A percentile compares a stretch with the other conserved stretches of the same genome.
These are phyloP conservation scores for Sylvicola fuscatus DNA, from an alignment of 2,888 invertebrate species.

Conservation along the genomic window DNA sequence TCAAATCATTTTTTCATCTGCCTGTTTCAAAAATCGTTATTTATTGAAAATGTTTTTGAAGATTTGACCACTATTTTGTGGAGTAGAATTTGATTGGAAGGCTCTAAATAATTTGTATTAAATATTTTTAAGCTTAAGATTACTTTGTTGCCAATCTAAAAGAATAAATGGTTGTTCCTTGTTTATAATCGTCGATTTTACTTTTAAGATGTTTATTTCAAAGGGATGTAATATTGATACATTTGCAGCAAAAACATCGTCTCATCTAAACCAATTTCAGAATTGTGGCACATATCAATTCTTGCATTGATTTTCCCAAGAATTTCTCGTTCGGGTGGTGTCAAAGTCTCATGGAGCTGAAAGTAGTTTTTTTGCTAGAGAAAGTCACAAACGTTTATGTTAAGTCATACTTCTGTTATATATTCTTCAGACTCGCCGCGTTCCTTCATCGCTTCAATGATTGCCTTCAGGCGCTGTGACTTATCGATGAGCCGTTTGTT, in stretches of 20 bases:
- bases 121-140: too few relatives aligned
- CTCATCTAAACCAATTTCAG: conserved; percentile 62
- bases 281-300: conserved; percentile 53
- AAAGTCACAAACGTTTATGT: conserved; percentile 6
- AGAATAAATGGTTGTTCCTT: too few relatives aligned
- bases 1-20: too few relatives aligned
- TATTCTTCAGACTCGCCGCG: conserved; percentile 60
- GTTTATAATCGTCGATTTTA: too few relatives aligned
- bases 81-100: too few relatives aligned
- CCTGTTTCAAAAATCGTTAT: too few relatives aligned
- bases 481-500: conserved; percentile 72
- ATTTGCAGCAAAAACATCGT: conserved; percentile 65
- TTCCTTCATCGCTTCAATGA: conserved; percentile 56
- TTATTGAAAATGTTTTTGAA: too few relatives aligned
- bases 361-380: too few relatives aligned
- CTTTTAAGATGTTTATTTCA: conserved; percentile 5
- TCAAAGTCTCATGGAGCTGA: conserved; percentile 69
- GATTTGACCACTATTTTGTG: too few relatives aligned
- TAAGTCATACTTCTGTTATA: conserved; percentile 43
- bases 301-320: conserved; percentile 51
- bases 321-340: conserved; percentile 62
- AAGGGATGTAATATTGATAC: conserved; percentile 35
- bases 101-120: too few relatives aligned
- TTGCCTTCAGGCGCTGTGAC: conserved; percentile 64
- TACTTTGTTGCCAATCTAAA: too few relatives aligned